Evolutionary conservation across 35 echinoderm and acorn worm species (phyloP).

Genomic region (Heliocidaris erythrogramma): DNA sequence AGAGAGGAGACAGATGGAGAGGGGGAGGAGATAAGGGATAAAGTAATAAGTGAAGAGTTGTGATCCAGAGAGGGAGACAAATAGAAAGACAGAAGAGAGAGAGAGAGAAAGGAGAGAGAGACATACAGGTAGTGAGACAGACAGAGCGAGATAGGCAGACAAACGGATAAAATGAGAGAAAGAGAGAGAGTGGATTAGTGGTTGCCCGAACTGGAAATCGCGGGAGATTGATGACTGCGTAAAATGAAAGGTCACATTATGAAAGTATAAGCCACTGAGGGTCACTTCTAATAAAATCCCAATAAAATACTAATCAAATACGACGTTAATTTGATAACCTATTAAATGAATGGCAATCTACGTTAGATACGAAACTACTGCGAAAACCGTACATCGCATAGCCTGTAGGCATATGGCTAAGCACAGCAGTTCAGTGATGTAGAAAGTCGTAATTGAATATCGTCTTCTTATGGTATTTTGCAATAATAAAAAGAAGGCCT

Average conservation of each 20-base stretch:
- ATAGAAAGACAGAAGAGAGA: background rate
- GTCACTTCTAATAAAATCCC: background rate
- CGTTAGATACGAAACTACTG: background rate
- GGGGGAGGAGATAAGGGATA: too few species aligned
- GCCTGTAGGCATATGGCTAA: background rate
- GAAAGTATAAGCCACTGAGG: background rate
- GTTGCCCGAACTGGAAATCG: background rate
- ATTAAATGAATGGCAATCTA: background rate
- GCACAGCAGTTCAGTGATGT: too few species aligned
- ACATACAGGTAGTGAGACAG: background rate
- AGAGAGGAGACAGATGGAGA: too few species aligned
- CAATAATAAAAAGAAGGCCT: too few species aligned
- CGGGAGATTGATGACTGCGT: background rate
- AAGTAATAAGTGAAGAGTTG: background rate
- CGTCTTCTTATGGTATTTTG: too few species aligned
- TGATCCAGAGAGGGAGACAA: background rate
- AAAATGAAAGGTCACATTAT: constrained; percentile 5
- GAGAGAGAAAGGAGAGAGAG: background rate
- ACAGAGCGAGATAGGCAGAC: background rate
- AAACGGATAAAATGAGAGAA: background rate
- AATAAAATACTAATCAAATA: background rate
- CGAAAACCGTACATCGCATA: background rate
- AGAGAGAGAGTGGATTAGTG: background rate
- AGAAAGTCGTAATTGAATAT: too few species aligned
- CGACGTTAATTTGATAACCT: background rate